A percentile compares a stretch with the other conserved stretches of the same genome.
Evolutionary conservation across 1,140 invertebrate genomes (phyloP).

Genomic region (Dendroctonus ponderosae): DNA sequence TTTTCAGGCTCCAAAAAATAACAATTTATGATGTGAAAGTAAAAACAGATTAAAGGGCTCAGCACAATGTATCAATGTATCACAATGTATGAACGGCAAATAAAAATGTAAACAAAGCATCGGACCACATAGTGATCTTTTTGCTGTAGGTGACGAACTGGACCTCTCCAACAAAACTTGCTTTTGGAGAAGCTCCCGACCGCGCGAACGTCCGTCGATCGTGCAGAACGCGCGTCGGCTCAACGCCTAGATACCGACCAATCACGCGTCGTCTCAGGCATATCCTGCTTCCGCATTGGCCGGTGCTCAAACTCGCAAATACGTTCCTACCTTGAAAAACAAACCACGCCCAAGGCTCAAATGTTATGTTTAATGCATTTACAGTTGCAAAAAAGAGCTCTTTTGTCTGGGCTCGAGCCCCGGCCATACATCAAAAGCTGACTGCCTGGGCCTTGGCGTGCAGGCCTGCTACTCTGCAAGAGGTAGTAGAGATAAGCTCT

Average conservation of each 20-base stretch:
- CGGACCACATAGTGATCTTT: too few relatives aligned
- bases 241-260: slow-evolving; percentile 24
- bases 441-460: slow-evolving; percentile 22
- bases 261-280: slow-evolving; percentile 15
- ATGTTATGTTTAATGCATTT: slow-evolving; percentile 46
- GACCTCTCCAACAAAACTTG: too few relatives aligned
- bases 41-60: too few relatives aligned
- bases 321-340: slow-evolving; percentile 40
- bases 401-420: slow-evolving; percentile 41
- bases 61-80: too few relatives aligned
- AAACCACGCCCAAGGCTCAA: slow-evolving; percentile 37
- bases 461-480: slow-evolving; percentile 13
- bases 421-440: slow-evolving; percentile 38
- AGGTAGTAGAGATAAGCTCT: slow-evolving; percentile 20
- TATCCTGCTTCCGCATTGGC: slow-evolving; percentile 33
- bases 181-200: too few relatives aligned
- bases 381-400: slow-evolving; percentile 40
- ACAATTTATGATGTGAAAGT: too few relatives aligned
- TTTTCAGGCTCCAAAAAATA: too few relatives aligned
- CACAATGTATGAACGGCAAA: too few relatives aligned
- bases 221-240: slow-evolving; percentile 15
- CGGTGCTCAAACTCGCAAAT: slow-evolving; percentile 25
- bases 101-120: too few relatives aligned
- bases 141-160: too few relatives aligned
- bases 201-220: slow-evolving; percentile 19